phyloP scores from a whole-genome alignment of 2,888 invertebrate species.

The Melikaiella ostensackeni region DNA sequence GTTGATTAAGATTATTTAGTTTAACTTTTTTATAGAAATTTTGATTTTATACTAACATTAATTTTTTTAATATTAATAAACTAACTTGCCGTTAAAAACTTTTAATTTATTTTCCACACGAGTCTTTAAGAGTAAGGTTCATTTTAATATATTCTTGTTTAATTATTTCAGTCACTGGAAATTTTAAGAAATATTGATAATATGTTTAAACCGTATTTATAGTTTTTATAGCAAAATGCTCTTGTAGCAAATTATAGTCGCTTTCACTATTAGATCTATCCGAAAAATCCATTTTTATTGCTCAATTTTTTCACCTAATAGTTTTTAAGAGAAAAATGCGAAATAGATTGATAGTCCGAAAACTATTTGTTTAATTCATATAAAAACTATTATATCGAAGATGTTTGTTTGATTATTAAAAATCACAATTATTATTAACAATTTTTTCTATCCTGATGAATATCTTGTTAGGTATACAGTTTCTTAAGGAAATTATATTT shows the following conservation, averaged over 20 bases:
- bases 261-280: not conserved
- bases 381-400: no score
- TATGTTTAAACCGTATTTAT: not conserved
- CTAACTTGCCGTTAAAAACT: not conserved
- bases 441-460: not conserved
- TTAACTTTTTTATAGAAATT: not conserved
- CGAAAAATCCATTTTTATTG: conserved; percentile 1
- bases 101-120: not conserved
- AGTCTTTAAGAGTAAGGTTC: not conserved
- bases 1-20: not conserved
- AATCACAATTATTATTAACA: no score
- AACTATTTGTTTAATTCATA: conserved; percentile 19
- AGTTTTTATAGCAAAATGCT: not conserved
- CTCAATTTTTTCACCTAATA: conserved; percentile 2
- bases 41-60: not conserved
- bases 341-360: not conserved
- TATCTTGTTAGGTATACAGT: not conserved
- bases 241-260: not conserved
- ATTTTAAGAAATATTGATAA: not conserved
- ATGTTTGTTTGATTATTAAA: not conserved
- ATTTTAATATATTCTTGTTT: no score
- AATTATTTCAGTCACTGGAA: not conserved
- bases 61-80: not conserved
- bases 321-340: not conserved
- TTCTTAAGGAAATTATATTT: no score